These are phyloP conservation scores for Bos javanicus DNA, from an alignment of 2,113 vertebrate species.

Conservation along the genomic window DNA sequence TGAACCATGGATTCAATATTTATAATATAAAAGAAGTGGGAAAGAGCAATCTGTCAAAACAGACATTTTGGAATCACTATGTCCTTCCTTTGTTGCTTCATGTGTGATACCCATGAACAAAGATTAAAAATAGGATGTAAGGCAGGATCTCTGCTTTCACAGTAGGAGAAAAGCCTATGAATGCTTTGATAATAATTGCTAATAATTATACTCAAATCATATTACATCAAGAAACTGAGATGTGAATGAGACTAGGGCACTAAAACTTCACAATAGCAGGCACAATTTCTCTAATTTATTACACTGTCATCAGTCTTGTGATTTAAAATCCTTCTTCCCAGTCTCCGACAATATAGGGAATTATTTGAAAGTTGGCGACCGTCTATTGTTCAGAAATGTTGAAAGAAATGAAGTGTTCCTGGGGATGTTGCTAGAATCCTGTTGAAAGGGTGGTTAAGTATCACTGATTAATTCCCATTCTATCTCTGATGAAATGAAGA, in stretches of 20 bases:
- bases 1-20: slow-evolving; percentile 58
- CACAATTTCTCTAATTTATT: neutral
- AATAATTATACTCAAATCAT: slow-evolving; percentile 48
- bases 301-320: slow-evolving; percentile 6
- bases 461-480: slow-evolving; percentile 39
- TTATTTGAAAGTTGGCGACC: slow-evolving; percentile 44
- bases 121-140: slow-evolving; percentile 44
- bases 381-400: slow-evolving; percentile 25
- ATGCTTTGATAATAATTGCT: slow-evolving; percentile 58
- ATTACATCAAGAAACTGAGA: slow-evolving; percentile 43
- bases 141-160: neutral
- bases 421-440: neutral
- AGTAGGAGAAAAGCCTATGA: slow-evolving; percentile 21
- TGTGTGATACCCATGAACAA: slow-evolving; percentile 42
- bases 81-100: slow-evolving; percentile 32
- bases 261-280: neutral
- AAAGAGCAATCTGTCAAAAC: slow-evolving; percentile 54
- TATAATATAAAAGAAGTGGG: slow-evolving; percentile 34
- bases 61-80: slow-evolving; percentile 39
- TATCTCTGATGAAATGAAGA: neutral
- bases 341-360: neutral
- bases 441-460: neutral
- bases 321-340: neutral
- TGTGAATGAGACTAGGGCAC: neutral
- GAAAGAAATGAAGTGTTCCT: slow-evolving; percentile 26